A percentile compares a stretch with the other conserved stretches of the same genome.
Conservation (phyloP, 2,888 invertebrate genomes). For the Macrostomum cliftonense region DNA sequence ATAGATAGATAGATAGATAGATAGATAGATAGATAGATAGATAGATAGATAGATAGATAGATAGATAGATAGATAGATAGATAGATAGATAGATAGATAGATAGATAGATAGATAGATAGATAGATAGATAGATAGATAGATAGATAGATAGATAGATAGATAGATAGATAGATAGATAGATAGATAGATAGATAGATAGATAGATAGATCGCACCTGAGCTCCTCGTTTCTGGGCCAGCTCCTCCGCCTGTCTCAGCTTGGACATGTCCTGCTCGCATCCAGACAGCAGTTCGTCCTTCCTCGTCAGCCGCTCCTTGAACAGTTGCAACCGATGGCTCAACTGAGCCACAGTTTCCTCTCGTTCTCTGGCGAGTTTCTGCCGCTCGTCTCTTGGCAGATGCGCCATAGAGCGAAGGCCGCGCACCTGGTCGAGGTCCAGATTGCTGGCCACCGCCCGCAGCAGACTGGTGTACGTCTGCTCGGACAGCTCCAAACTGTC, state of each 20-base stretch:
- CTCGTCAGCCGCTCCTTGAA: constrained; percentile 15
- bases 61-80: too few species aligned
- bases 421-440: constrained; percentile 26
- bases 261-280: constrained; percentile 34
- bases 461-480: constrained; percentile 21
- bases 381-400: constrained; percentile 30
- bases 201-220: too few species aligned
- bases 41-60: too few species aligned
- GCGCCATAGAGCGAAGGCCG: constrained; percentile 29
- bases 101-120: too few species aligned
- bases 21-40: too few species aligned
- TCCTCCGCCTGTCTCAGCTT: constrained; percentile 31
- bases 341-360: constrained; percentile 21
- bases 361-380: constrained; percentile 22
- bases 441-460: constrained; percentile 22
- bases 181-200: too few species aligned
- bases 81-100: too few species aligned
- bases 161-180: too few species aligned
- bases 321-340: constrained; percentile 21
- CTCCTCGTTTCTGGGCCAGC: constrained; percentile 20
- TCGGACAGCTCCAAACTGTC: constrained; percentile 5
- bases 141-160: too few species aligned
- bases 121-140: too few species aligned
- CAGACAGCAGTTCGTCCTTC: constrained; percentile 33
- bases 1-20: too few species aligned